These are phyloP conservation scores for Protonibea diacanthus DNA, from an alignment of 2,797 vertebrate genomes.

Conservation along the genomic window DNA sequence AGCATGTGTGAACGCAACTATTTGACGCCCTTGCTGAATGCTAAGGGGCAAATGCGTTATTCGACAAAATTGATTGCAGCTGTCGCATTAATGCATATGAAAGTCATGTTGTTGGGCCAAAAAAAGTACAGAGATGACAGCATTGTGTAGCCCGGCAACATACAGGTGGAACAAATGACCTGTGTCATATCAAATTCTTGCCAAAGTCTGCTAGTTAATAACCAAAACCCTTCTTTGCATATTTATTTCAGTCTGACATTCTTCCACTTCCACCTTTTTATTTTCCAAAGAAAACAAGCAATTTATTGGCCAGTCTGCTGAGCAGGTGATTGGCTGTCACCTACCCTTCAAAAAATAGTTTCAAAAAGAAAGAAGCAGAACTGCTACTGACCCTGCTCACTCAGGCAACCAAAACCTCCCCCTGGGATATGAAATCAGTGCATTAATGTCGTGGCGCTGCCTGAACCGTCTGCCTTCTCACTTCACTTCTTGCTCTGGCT, in stretches of 20 bases:
- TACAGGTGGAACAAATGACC: constrained; percentile 15
- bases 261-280: not conserved
- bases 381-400: constrained; percentile 22
- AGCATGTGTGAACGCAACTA: too few species aligned
- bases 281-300: constrained; percentile 13
- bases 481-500: constrained; percentile 19
- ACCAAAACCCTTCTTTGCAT: constrained; percentile 1
- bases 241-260: constrained; percentile 26
- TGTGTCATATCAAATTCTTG: not conserved
- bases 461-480: constrained; percentile 25
- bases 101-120: too few species aligned
- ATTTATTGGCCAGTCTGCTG: constrained; percentile 46
- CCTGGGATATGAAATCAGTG: constrained; percentile 32
- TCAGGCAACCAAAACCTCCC: constrained; percentile 37
- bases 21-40: too few species aligned
- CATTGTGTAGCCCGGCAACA: constrained; percentile 3
- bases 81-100: too few species aligned
- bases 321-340: constrained; percentile 58
- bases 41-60: too few species aligned
- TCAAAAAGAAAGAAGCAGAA: constrained; percentile 12
- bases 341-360: constrained; percentile 9
- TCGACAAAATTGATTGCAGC: too few species aligned
- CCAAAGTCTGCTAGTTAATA: constrained; percentile 26
- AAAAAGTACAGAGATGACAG: not conserved
- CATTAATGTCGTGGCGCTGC: constrained; percentile 45